Evolutionary conservation across 1,140 invertebrate genomes (phyloP), one percentile per base, ranked within the genome.

Genomic region (Aphidius ervi): DNA sequence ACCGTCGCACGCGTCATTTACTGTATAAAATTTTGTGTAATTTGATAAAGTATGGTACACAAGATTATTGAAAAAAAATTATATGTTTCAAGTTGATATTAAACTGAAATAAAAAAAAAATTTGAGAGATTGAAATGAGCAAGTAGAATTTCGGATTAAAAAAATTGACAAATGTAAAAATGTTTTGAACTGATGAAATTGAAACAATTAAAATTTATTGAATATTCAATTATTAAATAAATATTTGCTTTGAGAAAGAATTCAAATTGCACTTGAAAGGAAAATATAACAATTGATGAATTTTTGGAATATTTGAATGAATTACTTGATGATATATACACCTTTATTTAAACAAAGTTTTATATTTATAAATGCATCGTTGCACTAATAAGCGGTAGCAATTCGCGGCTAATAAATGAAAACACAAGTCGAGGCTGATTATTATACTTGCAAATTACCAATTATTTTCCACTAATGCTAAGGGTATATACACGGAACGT

Each of bases 371-470:
- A 68, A 72, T 67, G 69, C 71, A 66, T 70, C 66, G 65, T 58
- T 66, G 64, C 66, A 65, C 70, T 74, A 73, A 75, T 71, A 73
- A 75, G 66, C 66, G 63, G 56, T 62, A 67, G 62, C 67, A 68
- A 70, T 74, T 73, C 70, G 67, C 70, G 68, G 66, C 59, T 73
- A 74, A 76, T 72, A 74, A 73, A 73, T 70, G 68, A 73, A 74
- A 74, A 72, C 64, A 68, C 67, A 71, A 66, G 63, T 60, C 56
- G 10, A 56, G 45, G 57, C 9, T 37, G 61, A 61, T 56, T 62
- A 74, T 74, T 74, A 75, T 70, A 74, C 71, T 73, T 74, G 72
- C 70, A 73, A 71, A 76, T 77, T 57, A 55, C 52, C 68, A 75
- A 73, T 77, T 74, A 75, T 63, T 64, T 56, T 46, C 56, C 45